phyloP scores from a whole-genome alignment of 2,113 vertebrate genomes.

The Heterocephalus glaber region DNA sequence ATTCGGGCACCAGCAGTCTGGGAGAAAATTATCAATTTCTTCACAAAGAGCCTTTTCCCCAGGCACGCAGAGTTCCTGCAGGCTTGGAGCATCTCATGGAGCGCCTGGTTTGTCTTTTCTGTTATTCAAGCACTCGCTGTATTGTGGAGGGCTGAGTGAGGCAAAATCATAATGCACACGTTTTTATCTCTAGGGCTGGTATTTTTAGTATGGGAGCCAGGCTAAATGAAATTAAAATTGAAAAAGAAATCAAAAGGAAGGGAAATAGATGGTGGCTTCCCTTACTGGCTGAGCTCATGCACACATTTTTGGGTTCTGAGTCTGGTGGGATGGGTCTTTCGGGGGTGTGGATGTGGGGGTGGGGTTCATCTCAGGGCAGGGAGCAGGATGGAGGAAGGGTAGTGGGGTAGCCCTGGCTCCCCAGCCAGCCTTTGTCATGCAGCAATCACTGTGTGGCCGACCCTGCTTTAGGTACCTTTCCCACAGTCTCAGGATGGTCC shows the following conservation, averaged over 20 bases:
- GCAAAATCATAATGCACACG: background rate
- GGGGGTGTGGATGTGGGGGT: background rate
- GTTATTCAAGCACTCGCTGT: background rate
- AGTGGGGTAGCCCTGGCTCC: background rate
- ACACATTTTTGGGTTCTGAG: background rate
- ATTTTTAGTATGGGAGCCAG: background rate
- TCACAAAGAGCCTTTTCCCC: background rate
- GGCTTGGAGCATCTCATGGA: background rate
- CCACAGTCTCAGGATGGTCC: background rate
- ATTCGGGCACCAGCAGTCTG: background rate
- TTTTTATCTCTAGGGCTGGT: slow-evolving; percentile 44
- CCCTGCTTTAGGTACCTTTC: background rate
- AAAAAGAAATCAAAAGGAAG: slow-evolving; percentile 36
- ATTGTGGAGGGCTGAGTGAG: slow-evolving; percentile 23
- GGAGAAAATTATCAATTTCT: slow-evolving; percentile 44
- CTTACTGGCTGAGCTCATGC: slow-evolving; percentile 33
- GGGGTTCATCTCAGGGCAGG: background rate
- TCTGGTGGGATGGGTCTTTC: background rate
- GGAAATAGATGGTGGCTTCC: background rate
- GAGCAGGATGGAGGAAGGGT: background rate
- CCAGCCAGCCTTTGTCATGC: background rate
- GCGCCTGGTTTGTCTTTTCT: background rate
- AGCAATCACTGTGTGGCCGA: background rate
- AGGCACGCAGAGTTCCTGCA: background rate
- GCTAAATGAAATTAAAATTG: slow-evolving; percentile 63